These are phyloP conservation scores for Cydia splendana DNA, from an alignment of 1,140 invertebrate species.

Conservation along the genomic window DNA sequence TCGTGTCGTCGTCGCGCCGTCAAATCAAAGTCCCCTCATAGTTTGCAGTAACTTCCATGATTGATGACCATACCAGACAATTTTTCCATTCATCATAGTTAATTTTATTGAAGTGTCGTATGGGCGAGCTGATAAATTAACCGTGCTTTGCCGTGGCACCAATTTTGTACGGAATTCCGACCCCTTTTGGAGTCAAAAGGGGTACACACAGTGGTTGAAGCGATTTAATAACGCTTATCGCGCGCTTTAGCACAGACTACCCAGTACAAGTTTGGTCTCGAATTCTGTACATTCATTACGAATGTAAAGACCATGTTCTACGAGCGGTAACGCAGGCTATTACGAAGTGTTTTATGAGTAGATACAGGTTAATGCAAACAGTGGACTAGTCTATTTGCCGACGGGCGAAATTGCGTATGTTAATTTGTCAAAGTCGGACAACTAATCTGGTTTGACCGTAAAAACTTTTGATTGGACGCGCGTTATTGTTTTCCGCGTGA, in stretches of 20 bases:
- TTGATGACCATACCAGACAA: slow-evolving; percentile 65
- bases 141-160: slow-evolving; percentile 41
- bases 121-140: slow-evolving; percentile 62
- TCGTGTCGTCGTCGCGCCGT: slow-evolving; percentile 50
- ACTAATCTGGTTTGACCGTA: slow-evolving; percentile 28
- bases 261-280: no score
- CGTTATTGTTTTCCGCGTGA: slow-evolving; percentile 6
- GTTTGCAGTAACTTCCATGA: slow-evolving; percentile 62
- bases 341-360: background rate
- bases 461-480: slow-evolving; percentile 27
- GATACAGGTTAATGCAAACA: slow-evolving; percentile 15
- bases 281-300: background rate
- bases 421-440: slow-evolving; percentile 30
- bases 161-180: background rate
- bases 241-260: no score
- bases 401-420: slow-evolving; percentile 24
- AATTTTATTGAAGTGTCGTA: slow-evolving; percentile 74
- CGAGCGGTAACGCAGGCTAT: background rate
- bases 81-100: slow-evolving; percentile 77
- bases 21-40: slow-evolving; percentile 42
- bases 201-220: no score
- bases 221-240: no score
- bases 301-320: background rate
- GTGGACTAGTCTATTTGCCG: slow-evolving; percentile 19
- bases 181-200: no score